Evolutionary conservation across 2,888 invertebrate genomes (phyloP), one percentile per base, ranked within the genome.

Genomic region (Alcis repandata): DNA sequence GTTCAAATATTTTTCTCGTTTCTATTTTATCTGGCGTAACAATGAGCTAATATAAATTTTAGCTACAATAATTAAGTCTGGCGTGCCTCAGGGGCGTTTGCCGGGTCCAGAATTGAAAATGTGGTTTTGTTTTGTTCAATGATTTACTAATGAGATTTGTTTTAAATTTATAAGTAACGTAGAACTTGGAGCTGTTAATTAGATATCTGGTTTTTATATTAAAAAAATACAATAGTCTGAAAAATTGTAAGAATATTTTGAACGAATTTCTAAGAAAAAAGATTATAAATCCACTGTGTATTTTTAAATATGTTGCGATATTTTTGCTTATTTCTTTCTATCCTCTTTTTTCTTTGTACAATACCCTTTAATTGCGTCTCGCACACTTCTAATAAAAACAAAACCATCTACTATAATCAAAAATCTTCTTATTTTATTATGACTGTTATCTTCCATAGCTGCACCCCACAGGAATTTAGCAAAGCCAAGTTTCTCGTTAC

Each of bases 31-130:
- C 54, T 41, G 45, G 22, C n/a, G 20, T 13, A 61, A 61, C 53
- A 60, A 53, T 59, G 41, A 33, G 20, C 45, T 10, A 22, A 20
- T 51, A 59, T 52, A 52, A 19, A 51, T 46, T 43, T 32, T 53
- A 27, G 20, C n/a, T n/a, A 46, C 38, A 32, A 53, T 60, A 53
- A 60, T 53, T 60, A 38, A 38, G 38, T 38, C 38, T 38, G 46
- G 53, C 19, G 27, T 54, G 53, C 51, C 60, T 38, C 46, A 53
- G 20, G 60, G 60, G 27, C 53, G 38, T 45, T 52, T 38, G 45
- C 36, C 53, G 36, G 32, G 52, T 10, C 49, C 33, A 13, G 19
- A 43, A 59, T 59, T 40, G 33, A 59, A 59, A 59, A 51, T 33
- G 45, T 19, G 45, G 19, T 45, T 46, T 46, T 20, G 10, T 33